Evolutionary conservation across 2,888 invertebrate species (phyloP), one percentile per base, ranked within the genome.

Genomic region (Diarsia dahlii): DNA sequence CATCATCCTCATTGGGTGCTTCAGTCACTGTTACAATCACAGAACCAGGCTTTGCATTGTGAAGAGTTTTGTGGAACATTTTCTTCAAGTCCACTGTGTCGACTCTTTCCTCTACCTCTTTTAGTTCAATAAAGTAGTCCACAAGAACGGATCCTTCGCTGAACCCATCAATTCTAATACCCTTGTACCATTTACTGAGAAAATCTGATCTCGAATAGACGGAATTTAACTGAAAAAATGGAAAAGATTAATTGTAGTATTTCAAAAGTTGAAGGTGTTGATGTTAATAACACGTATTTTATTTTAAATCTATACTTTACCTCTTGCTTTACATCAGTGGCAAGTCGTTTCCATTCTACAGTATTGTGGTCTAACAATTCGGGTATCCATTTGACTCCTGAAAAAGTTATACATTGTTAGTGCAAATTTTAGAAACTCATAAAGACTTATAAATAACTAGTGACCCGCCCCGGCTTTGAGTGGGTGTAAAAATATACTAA

Each of bases 61-160:
- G 93, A 63, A 98, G 95, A 52, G 97, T 97, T 86, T 97, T 97
- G 87, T 97, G 97, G 92, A 98, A 98, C 88, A 97, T 94, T 81
- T 97, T 97, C 89, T 98, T 98, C 69, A 98, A 97, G 91, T 98
- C 98, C 76, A 97, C 90, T 0, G 98, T 98, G 87, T 98, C 97
- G 23, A 98, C 97, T 89, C 97, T 97, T 74, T 97, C 97, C 62
- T 97, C 97, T 5, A 98, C 97, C 87, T 98, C 98, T 84, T 98
- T 98, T 78, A 99, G 93, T 94, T 98, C 98, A 23, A 99, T 98
- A 86, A 98, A 98, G 91, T 98, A 99, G 92, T 99, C 99, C 20
- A 99, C 99, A 23, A 99, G 96, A 66, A 99, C 98, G 87, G 99
- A 99, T 75, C 99, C 99, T 92, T 98, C 97, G 91, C 98, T 99